Percentiles rank a stretch among this genome's conserved stretches.
Evolutionary conservation across 2,113 vertebrate genomes (phyloP).

Genomic region (Alethe diademata): DNA sequence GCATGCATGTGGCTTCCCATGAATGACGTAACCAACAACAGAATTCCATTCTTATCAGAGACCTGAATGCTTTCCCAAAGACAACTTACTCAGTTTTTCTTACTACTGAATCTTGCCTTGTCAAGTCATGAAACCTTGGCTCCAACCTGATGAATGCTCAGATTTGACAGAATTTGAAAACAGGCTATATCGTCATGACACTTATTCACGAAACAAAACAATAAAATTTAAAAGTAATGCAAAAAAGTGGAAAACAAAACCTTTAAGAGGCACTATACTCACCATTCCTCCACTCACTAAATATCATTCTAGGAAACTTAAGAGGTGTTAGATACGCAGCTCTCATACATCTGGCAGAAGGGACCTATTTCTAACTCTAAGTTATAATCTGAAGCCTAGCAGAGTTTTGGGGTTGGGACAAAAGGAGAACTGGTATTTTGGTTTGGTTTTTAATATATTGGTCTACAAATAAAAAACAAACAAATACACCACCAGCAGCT

Average conservation of each 20-base stretch:
- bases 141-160: not conserved
- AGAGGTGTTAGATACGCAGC: not conserved
- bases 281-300: not conserved
- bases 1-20: not conserved
- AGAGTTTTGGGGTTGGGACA: not conserved
- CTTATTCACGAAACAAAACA: not conserved
- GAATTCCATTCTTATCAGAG: constrained; percentile 28
- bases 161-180: not conserved
- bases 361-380: not conserved
- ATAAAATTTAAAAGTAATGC: not conserved
- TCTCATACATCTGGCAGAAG: not conserved
- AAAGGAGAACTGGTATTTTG: not conserved
- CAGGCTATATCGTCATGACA: not conserved
- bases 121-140: not conserved
- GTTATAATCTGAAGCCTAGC: not conserved
- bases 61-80: not conserved
- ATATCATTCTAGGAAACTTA: not conserved
- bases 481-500: not conserved
- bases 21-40: not conserved
- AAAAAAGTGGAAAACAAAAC: not conserved
- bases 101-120: not conserved
- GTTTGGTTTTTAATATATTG: not conserved
- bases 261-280: not conserved
- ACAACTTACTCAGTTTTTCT: not conserved
- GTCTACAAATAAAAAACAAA: not conserved